phyloP scores from a whole-genome alignment of 2,888 invertebrate species.

The Liodrosophila aerea region DNA sequence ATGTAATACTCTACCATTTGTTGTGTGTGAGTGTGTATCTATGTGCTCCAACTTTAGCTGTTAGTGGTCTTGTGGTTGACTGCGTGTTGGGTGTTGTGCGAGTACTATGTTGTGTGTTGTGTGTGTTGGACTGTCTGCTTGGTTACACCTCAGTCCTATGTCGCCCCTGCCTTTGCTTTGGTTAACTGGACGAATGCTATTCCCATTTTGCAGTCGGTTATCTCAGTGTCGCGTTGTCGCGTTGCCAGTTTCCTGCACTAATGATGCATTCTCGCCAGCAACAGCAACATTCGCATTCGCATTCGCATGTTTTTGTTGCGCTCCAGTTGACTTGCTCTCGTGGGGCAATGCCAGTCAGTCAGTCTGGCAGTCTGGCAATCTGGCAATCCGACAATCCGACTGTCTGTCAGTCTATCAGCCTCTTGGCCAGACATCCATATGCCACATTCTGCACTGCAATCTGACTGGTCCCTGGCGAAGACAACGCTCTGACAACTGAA shows the following conservation, averaged over 20 bases:
- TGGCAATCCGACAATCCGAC: too few relatives aligned
- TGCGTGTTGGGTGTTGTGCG: slow-evolving; percentile 7
- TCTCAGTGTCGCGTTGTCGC: slow-evolving; percentile 29
- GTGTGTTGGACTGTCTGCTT: slow-evolving; percentile 8
- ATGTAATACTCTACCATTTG: slow-evolving; percentile 12
- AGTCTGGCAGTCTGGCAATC: slow-evolving; percentile 21
- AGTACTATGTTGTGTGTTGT: slow-evolving; percentile 1
- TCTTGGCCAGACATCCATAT: slow-evolving; percentile 14
- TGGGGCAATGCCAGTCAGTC: slow-evolving; percentile 37
- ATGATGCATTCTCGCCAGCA: slow-evolving; percentile 55
- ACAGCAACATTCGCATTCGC: slow-evolving; percentile 24
- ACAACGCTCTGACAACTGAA: not conserved
- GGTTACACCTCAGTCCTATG: not conserved
- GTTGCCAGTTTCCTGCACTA: slow-evolving; percentile 51
- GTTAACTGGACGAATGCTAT: slow-evolving; percentile 17
- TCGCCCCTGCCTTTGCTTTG: not conserved
- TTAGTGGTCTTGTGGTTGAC: slow-evolving; percentile 23
- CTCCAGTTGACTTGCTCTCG: slow-evolving; percentile 53
- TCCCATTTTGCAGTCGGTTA: slow-evolving; percentile 40
- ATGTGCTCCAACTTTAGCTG: slow-evolving; percentile 16
- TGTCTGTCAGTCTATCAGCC: slow-evolving; percentile 7
- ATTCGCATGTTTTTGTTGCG: slow-evolving; percentile 43
- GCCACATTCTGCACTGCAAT: slow-evolving; percentile 1
- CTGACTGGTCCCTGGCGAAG: not conserved
- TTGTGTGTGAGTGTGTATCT: not conserved